phyloP scores from a whole-genome alignment of 2,888 invertebrate species.

The Lymantria monacha region DNA sequence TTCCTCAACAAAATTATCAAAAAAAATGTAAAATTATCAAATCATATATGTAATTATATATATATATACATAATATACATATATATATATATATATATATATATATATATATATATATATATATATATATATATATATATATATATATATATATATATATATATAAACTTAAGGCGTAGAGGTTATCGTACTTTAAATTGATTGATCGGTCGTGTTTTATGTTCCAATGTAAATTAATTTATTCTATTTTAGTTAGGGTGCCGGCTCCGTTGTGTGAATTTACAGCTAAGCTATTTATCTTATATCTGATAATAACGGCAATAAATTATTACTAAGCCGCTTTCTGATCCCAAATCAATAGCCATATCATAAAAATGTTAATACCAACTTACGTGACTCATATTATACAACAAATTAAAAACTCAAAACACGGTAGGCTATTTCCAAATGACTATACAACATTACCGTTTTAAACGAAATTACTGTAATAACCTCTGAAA shows the following conservation, averaged over 20 bases:
- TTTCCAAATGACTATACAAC: conserved; percentile 6
- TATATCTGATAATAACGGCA: background rate
- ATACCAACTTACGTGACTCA: conserved; percentile 6
- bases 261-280: background rate
- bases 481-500: conserved; percentile 20
- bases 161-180: background rate
- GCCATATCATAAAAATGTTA: conserved; percentile 13
- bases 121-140: too few relatives aligned
- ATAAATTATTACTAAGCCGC: conserved; percentile 1
- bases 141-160: too few relatives aligned
- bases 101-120: too few relatives aligned
- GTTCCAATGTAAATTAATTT: background rate
- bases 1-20: too few relatives aligned
- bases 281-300: conserved; percentile 1
- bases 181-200: background rate
- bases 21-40: too few relatives aligned
- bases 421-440: background rate
- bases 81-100: too few relatives aligned
- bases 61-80: too few relatives aligned
- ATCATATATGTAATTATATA: too few relatives aligned
- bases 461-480: conserved; percentile 19
- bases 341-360: conserved; percentile 6
- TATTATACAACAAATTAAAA: conserved; percentile 14
- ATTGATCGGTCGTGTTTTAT: background rate
- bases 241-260: background rate